A percentile compares a stretch with the other conserved stretches of the same genome.
Conservation (phyloP, 2,888 invertebrate genomes). For the Tricholauxania praeusta region DNA sequence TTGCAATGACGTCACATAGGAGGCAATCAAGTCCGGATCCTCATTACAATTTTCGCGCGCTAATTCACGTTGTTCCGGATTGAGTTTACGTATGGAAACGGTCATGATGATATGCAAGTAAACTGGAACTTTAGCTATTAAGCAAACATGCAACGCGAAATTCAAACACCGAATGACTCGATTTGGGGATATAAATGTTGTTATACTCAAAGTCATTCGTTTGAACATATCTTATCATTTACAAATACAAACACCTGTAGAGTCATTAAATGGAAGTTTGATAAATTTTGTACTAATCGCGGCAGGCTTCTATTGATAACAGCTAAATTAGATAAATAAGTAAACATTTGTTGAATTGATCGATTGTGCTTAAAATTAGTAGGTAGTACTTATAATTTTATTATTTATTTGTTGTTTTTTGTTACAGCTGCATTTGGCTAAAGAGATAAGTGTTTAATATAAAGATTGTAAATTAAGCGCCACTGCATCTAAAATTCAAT, state of each 20-base stretch:
- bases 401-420: too few relatives aligned
- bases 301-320: slow-evolving; percentile 7
- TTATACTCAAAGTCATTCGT: too few relatives aligned
- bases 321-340: neutral
- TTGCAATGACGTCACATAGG: slow-evolving; percentile 47
- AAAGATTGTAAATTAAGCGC: too few relatives aligned
- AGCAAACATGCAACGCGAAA: slow-evolving; percentile 40
- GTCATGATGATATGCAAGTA: slow-evolving; percentile 4
- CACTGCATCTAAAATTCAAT: too few relatives aligned
- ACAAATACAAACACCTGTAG: too few relatives aligned
- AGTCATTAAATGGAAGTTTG: too few relatives aligned
- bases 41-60: slow-evolving; percentile 58
- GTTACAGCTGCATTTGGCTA: too few relatives aligned
- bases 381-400: neutral
- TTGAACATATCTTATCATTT: too few relatives aligned
- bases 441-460: too few relatives aligned
- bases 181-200: too few relatives aligned
- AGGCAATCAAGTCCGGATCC: slow-evolving; percentile 44
- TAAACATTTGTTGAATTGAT: slow-evolving; percentile 22
- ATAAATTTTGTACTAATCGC: neutral
- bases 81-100: slow-evolving; percentile 17
- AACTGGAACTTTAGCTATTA: too few relatives aligned
- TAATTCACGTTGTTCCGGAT: slow-evolving; percentile 45
- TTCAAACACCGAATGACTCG: too few relatives aligned
- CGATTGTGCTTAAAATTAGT: neutral